Evolutionary conservation across 2,797 vertebrate genomes (phyloP), one percentile per base, ranked within the genome.

Genomic region (Argya squamiceps): DNA sequence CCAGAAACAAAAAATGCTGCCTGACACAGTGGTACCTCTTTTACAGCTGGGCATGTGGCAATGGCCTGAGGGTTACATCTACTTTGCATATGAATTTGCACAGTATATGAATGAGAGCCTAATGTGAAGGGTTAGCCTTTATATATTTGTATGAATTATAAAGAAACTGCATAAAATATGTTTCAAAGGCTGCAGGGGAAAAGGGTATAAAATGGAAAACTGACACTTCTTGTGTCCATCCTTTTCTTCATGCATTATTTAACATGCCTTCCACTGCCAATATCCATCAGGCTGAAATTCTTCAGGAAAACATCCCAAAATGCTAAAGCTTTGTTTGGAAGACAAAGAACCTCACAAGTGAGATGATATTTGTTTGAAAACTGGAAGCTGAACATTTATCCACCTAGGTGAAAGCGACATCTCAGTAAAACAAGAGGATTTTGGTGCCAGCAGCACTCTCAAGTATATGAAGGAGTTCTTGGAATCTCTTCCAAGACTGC

Each of bases 241-340:
- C n/a, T 60, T 87, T 65, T 82, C 88, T 78, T 95, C 78, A 96
- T 96, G 74, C 56, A 94, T 97, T 96, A 93, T 97, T 95, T 84
- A 96, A 59, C 30, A 41, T 3, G n/a, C 12, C 27, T 94, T 95
- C 21, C 18, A 44, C 55, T 88, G 93, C 77, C 95, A 93, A 63
- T 93, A 92, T 70, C 71, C 27, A 59, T 82, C 86, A 92, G 32
- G 30, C 55, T 84, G 83, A 92, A 65, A 90, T 93, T 87, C 88
- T 95, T 87, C 60, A 91, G 44, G 52, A 70, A 76, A 76, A 79
- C 50, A 79, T 5, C 6, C 4, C 36, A 16, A 65, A 65, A 77
- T 2, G 2, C 55, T 67, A 39, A 86, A 59, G 52, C 63, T 93
- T 82, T 94, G 30, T 83, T 52, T 84, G 67, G 44, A 89, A 95